A percentile compares a stretch with the other conserved stretches of the same genome.
Evolutionary conservation across 1,140 invertebrate species (phyloP).

Genomic region (Nilaparvata lugens): DNA sequence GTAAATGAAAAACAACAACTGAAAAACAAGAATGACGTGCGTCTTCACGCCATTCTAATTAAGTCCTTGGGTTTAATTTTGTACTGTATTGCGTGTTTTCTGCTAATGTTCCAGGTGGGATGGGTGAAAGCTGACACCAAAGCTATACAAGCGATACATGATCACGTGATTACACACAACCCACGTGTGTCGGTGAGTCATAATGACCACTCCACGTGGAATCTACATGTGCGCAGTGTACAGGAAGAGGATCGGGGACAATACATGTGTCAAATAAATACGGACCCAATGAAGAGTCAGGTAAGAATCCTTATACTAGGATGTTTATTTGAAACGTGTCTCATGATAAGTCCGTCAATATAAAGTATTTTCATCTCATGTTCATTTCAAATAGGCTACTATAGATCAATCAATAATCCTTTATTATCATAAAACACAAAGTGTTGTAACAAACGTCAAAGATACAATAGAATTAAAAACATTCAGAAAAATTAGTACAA

Average conservation of each 20-base stretch:
- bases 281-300: constrained; percentile 88
- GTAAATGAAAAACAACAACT: too few species aligned
- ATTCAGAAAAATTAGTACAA: too few species aligned
- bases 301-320: constrained; percentile 42
- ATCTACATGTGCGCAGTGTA: constrained; percentile 70
- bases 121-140: constrained; percentile 91
- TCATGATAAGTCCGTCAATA: too few species aligned
- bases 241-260: constrained; percentile 74
- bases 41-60: not conserved
- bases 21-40: too few species aligned
- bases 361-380: too few species aligned
- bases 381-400: too few species aligned
- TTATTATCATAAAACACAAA: too few species aligned
- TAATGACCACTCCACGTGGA: constrained; percentile 81
- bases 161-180: constrained; percentile 87
- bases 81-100: constrained; percentile 1
- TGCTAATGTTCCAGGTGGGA: constrained; percentile 55
- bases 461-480: too few species aligned
- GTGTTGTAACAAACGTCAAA: too few species aligned
- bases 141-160: constrained; percentile 83
- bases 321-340: too few species aligned
- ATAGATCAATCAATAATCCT: too few species aligned
- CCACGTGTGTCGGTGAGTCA: constrained; percentile 75
- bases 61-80: not conserved
- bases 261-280: constrained; percentile 91